Conservation (phyloP, 1,140 invertebrate species). For the Zaprionus capensis region DNA sequence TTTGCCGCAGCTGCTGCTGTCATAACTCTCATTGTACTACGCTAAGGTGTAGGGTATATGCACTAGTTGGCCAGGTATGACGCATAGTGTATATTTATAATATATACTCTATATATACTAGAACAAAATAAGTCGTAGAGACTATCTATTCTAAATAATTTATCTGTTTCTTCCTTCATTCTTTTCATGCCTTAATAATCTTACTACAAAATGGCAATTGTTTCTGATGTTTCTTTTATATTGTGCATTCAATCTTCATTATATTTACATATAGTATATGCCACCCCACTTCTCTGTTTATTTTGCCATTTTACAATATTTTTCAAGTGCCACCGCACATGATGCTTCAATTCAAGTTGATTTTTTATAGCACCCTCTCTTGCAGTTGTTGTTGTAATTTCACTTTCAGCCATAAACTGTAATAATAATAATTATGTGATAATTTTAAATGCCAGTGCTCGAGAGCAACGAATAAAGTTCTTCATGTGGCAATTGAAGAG, state of each 20-base stretch:
- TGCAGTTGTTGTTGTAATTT: conserved; percentile 10
- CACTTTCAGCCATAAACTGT: conserved; percentile 10
- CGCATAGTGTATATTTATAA: not conserved
- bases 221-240: too few species aligned
- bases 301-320: conserved; percentile 43
- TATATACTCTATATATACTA: not conserved
- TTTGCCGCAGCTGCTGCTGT: conserved; percentile 12
- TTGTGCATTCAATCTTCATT: not conserved
- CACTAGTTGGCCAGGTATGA: not conserved
- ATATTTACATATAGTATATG: too few species aligned
- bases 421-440: conserved; percentile 30
- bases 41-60: not conserved
- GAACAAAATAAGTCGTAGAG: too few species aligned
- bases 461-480: conserved; percentile 9
- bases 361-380: conserved; percentile 18
- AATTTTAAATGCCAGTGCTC: conserved; percentile 29
- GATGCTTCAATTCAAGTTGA: conserved; percentile 27
- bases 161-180: too few species aligned
- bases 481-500: conserved; percentile 9
- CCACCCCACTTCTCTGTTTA: not conserved
- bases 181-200: too few species aligned
- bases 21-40: not conserved
- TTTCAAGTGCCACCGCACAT: conserved; percentile 18
- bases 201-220: too few species aligned
- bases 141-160: too few species aligned